Evolutionary conservation across 2,113 vertebrate genomes (phyloP).

Genomic region (Callithrix jacchus): DNA sequence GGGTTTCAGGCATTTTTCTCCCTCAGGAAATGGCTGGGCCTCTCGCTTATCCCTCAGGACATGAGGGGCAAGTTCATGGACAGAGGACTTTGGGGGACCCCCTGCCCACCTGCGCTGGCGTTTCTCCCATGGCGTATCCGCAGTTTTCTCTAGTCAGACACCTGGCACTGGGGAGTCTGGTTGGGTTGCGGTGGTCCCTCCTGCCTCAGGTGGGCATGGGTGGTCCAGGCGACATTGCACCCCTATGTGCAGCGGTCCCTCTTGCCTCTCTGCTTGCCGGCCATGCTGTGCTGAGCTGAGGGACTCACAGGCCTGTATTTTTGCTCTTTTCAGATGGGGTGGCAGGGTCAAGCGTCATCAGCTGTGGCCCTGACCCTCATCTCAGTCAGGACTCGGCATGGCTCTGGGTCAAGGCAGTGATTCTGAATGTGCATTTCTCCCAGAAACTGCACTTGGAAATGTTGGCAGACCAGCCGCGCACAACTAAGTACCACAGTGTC

Average conservation of each 20-base stretch:
- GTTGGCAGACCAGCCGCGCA: constrained; percentile 87
- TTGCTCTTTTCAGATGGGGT: not conserved
- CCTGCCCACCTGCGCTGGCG: fast-evolving
- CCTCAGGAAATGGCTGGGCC: not conserved
- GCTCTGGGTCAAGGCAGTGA: not conserved
- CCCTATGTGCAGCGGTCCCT: too few species aligned
- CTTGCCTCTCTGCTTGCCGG: not conserved
- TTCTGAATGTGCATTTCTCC: not conserved
- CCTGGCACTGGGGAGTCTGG: not conserved
- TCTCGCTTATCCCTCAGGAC: not conserved
- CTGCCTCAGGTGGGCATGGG: not conserved
- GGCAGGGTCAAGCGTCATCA: fast-evolving
- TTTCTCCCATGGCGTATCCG: not conserved
- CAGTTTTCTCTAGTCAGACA: not conserved
- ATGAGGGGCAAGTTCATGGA: not conserved
- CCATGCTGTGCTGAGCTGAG: not conserved
- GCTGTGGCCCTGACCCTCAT: not conserved
- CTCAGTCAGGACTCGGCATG: not conserved
- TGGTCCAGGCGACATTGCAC: not conserved
- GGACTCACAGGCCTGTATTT: not conserved
- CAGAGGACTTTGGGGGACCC: too few species aligned
- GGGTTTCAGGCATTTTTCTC: not conserved
- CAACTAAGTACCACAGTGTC: constrained; percentile 84
- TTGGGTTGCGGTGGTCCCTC: not conserved
- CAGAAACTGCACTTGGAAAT: constrained; percentile 90